Evolutionary conservation across 92 coral and sea anemone species (phyloP), one percentile per base, ranked within the genome.

Genomic region (Hydrozoanthus gracilis): DNA sequence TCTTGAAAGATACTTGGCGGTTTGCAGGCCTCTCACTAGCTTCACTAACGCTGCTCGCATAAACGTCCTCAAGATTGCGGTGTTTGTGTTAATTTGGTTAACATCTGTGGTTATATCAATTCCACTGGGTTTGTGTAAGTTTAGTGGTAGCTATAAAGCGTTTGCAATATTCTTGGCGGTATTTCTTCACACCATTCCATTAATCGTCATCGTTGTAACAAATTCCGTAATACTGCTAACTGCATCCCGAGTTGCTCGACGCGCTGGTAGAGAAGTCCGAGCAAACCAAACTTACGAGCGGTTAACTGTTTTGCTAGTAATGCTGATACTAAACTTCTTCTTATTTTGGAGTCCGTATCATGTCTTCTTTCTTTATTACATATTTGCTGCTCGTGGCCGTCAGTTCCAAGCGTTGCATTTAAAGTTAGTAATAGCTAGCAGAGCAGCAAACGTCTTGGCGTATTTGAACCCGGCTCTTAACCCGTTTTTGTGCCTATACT

Each of bases 331-430:
- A 4, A 86, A 72, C 7, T 66, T 90, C 14, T 12, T 90, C 15
- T 48, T 86, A 6, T 70, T 82, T 66, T 90, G 92, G 92, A 82
- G 85, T 27, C 90, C 90, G 8, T 90, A 86, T 82, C 84, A 87
- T 39, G 69, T 65, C 51, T 71, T 82, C 14, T 64, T 71, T 76
- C 70, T 67, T 10, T 73, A 73, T 71, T 77, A 71, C 46, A 77
- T 51, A 8, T 78, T 90, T 54, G 49, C 27, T 47, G 65, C 82
- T 2, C 56, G 10, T 35, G 17, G 44, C 4, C 39, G 2, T 27
- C 39, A 27, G 39, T 66, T 73, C 44, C 77, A 64, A 51, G 75
- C 17, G 17, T 71, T 46, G 14, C 65, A 86, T 73, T 69, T 82
- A 7, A 71, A 56, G 54, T 83, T 92, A 6, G 7, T 89, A 7